Base-by-base conservation (phyloP, 2,888 invertebrate genomes). In the Tiphia femorata region DNA sequence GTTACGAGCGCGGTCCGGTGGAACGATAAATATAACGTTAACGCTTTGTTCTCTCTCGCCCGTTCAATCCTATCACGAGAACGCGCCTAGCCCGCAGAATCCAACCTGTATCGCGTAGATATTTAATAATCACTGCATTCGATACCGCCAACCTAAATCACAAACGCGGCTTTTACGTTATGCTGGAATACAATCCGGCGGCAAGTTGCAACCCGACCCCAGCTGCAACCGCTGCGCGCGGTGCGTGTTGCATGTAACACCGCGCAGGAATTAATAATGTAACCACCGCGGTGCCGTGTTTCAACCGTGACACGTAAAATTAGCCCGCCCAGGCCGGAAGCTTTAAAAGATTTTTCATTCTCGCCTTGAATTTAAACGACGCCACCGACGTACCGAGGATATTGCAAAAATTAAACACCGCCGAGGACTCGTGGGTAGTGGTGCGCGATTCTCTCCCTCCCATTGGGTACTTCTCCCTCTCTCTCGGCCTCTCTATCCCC, bases 251-350 rank as follows among this genome's bases (percentile, higher is more conserved):
- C 61, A 56, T 58, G 58, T 63, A 71, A 63, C 57, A 38, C 57
- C 57, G 48, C 46, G 37, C 50, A 51, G 55, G 44, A 70, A 70
- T 70, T 70, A 70, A 70, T 70, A 70, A 65, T 70, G 58, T 63
- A 61, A 60, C 68, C 71, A 44, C 60, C 46, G 14, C 35, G 54
- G 57, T 55, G 50, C 68, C 56, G 59, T 61, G 62, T 67, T 70
- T 65, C 71, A 61, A 38, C 52, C 60, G 44, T 53, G 65, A 67
- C 64, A 58, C 62, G 68, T 56, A 61, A 70, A 65, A 71, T 68
- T 62, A 71, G 62, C 48, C 46, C 44, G 38, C 57, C 33, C 33
- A 16, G 29, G 51, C 38, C 50, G 55, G 48, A 49, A 55, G 56
- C 55, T 60, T 63, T 57, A 47, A 48, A 60, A 44, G 49, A 68